Percentiles rank a stretch among this genome's conserved stretches.
phyloP scores from a whole-genome alignment of 2,113 vertebrate species.

The Protobothrops flavoviridis region DNA sequence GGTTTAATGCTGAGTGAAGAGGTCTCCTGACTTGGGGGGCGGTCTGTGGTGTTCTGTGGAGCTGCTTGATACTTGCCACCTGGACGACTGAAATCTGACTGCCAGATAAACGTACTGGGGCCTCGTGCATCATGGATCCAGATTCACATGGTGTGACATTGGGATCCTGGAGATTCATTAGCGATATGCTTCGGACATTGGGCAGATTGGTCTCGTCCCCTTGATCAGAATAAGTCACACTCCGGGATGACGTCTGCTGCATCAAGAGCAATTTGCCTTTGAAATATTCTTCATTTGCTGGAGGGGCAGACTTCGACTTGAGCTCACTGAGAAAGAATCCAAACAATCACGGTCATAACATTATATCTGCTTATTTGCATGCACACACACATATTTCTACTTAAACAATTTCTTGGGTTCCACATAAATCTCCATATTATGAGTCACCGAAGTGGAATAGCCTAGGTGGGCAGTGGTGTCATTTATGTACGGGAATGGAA shows the following conservation, averaged over 20 bases:
- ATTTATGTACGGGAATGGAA: not conserved
- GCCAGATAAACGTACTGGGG: slow-evolving; percentile 76
- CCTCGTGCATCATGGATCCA: slow-evolving; percentile 68
- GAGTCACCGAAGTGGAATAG: not conserved
- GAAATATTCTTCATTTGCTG: slow-evolving; percentile 76
- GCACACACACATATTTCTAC: not conserved
- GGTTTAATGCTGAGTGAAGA: slow-evolving; percentile 79
- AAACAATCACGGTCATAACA: slow-evolving; percentile 46
- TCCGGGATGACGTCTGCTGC: slow-evolving; percentile 79
- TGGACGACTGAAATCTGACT: slow-evolving; percentile 85
- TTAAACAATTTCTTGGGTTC: not conserved
- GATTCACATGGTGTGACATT: slow-evolving; percentile 63
- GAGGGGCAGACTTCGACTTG: slow-evolving; percentile 78
- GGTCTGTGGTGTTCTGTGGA: slow-evolving; percentile 83
- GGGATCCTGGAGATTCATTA: slow-evolving; percentile 92
- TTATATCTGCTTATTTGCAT: not conserved
- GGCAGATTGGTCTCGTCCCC: slow-evolving; percentile 79
- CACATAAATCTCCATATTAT: not conserved
- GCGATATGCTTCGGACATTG: slow-evolving; percentile 88
- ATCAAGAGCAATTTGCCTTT: slow-evolving; percentile 77
- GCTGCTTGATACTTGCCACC: slow-evolving; percentile 72
- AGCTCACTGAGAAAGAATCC: slow-evolving; percentile 74
- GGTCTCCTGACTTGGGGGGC: slow-evolving; percentile 88
- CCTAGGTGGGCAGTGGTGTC: not conserved
- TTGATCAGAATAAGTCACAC: slow-evolving; percentile 81